Base-by-base conservation (phyloP, 2,888 invertebrate genomes). In the Eugnorisma glareosa region DNA sequence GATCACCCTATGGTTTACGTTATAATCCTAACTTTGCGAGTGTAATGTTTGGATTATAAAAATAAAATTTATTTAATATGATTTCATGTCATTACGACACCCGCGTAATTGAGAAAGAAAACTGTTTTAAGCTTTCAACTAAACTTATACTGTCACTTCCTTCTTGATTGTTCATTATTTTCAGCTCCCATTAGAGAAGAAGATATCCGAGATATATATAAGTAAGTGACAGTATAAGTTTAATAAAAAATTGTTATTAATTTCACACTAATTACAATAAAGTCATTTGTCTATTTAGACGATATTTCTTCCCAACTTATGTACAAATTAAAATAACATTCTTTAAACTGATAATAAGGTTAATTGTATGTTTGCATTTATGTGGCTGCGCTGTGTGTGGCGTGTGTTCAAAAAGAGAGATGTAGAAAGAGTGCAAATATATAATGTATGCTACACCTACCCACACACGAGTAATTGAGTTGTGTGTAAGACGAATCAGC, bases 251-350 rank as follows among this genome's bases (percentile, higher is more conserved):
- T 18, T 45, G 66, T 87, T 85, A 86, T 86, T 85, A 72, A 81
- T 75, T 82, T 71, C 74, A 85, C 79, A 82, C 70, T 77, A 79
- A 79, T 85, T 72, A 83, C 75, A 79, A 78, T 68, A 79, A 81
- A 80, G 79, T 73, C 63, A 75, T 77, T 75, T 72, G 69, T 72
- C 86, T 79, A 70, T 67, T 35, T 63, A 67, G 77, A 79, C 59
- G 24, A 61, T 79, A 66, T 28, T 81, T 68, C 66, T 79, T 66
- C 57, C 64, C 73, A 83, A 79, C 66, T 81, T 83, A 75, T 78
- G 61, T 86, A 76, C 40, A 86, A 79, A 85, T 85, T 79, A 85
- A 82, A 85, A 85, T 75, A 84, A 77, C 72, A 73, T 82, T 82
- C 68, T 82, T 73, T 85, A 84, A 77, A 85, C n/a, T 67, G 85